These are phyloP conservation scores for Chymomyza costata DNA, from an alignment of 1,140 invertebrate genomes.

Conservation along the genomic window DNA sequence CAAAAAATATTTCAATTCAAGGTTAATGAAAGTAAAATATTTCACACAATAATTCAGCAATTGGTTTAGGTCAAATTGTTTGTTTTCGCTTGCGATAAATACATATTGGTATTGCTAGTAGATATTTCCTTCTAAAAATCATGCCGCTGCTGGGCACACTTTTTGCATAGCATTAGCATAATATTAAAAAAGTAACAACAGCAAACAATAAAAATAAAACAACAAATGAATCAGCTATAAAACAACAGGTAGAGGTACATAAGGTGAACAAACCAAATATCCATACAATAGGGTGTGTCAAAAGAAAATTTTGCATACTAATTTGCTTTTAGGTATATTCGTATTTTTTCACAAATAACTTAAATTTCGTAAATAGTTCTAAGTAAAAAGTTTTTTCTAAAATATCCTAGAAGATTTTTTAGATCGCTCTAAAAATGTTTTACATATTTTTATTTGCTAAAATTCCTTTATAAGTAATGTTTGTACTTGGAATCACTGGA, in stretches of 20 bases:
- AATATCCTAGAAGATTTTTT: too few relatives aligned
- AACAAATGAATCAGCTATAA: slow-evolving; percentile 37
- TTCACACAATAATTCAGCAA: slow-evolving; percentile 5
- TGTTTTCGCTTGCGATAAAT: slow-evolving; percentile 24
- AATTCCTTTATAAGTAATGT: too few relatives aligned
- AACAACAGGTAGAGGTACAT: slow-evolving; percentile 39
- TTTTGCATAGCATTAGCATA: slow-evolving; percentile 68
- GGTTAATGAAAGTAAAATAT: slow-evolving; percentile 23
- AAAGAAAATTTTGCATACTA: too few relatives aligned
- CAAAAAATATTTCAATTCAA: slow-evolving; percentile 23
- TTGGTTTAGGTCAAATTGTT: slow-evolving; percentile 47
- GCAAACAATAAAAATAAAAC: slow-evolving; percentile 10
- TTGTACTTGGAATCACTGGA: too few relatives aligned
- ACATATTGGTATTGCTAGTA: neutral
- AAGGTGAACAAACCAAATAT: slow-evolving; percentile 68
- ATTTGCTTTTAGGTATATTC: too few relatives aligned
- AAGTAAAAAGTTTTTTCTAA: too few relatives aligned
- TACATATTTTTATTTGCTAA: too few relatives aligned
- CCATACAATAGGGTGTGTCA: too few relatives aligned
- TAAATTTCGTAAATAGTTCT: too few relatives aligned
- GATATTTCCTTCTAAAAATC: slow-evolving; percentile 52
- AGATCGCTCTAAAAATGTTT: too few relatives aligned
- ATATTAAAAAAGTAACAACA: slow-evolving; percentile 41
- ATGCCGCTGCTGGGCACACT: slow-evolving; percentile 52
- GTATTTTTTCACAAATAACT: too few relatives aligned